Evolutionary conservation across 2,797 vertebrate genomes (phyloP), one percentile per base, ranked within the genome.

Genomic region (Hydrocynus forskahlii): DNA sequence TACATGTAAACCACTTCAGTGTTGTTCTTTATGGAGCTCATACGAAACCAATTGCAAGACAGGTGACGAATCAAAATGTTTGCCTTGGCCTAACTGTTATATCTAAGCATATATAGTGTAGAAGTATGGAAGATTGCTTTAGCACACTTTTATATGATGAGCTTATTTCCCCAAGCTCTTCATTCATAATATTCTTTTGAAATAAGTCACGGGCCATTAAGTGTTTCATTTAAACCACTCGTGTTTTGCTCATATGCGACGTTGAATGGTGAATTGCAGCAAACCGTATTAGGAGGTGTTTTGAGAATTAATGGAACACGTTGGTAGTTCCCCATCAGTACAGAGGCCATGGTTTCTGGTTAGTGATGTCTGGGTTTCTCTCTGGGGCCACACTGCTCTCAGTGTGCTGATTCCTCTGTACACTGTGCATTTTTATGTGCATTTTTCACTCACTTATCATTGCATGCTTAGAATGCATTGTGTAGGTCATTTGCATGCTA

Each of bases 321-420:
- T 29, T 21, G 16, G 2, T 52, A 43, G 12, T 70, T 25, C 17
- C 6, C n/a, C n/a, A 38, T 40, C 13, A 10, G 60, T 63, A 67
- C 21, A 43, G 57, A 81, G 57, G 66, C 40, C 52, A 13, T 71
- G 67, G 5, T 76, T 81, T 81, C 74, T 81, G 80, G 21, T 62
- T 76, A 81, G 73, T 81, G 52, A 66, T 76, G 74, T 81, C 73
- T 52, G 66, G 80, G 54, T 43, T 63, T 81, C 16, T 62, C 54
- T 69, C 40, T 68, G 9, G 10, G n/a, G 43, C 43, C 40, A 50
- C 54, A 21, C 50, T 55, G 29, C 50, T 55, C 16, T 54, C 17
- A 16, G 72, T 75, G 38, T 40, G 54, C 54, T 74, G 8, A 43
- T 40, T 21, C 60, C 38, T 60, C 1, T 75, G 35, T 69, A 55